Evolutionary conservation across 2,113 vertebrate species (phyloP), one percentile per base, ranked within the genome.

Genomic region (Tupaia chinensis): DNA sequence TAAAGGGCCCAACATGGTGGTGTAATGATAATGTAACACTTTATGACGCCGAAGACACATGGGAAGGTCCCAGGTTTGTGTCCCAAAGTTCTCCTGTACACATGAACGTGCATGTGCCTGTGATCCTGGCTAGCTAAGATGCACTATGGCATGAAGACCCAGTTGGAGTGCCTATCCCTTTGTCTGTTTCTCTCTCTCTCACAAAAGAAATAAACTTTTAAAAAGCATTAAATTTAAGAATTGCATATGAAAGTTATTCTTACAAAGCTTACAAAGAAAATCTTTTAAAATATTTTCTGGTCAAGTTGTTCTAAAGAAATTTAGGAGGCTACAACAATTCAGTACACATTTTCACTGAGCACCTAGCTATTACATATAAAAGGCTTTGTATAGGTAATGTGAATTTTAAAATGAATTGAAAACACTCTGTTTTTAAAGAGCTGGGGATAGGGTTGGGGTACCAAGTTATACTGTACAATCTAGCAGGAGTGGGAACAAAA

Each of bases 261-360:
- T 76, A 97, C 69, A 85, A 94, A 95, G 25, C 27, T 95, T 68
- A 89, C 11, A 78, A 81, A 92, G 34, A 91, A 92, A 86, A 65
- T 58, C 16, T 87, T 92, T 74, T 2, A 86, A 94, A 94, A 81
- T 89, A 94, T 76, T 89, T 89, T 63, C 60, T 91, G 34, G n/a
- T 23, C 60, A 86, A 87, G 15, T 53, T 92, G 23, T 73, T 87
- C 54, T 73, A 79, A 90, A 81, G 58, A 73, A 88, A 92, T 92
- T 92, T 73, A 83, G 19, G 25, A 13, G 20, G 77, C 44, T 72
- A 94, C 79, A 94, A 85, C 15, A 92, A 77, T 11, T 76, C 70
- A 56, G 8, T 8, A 34, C 19, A 78, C 2, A 44, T 44, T 94
- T 92, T 95, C 89, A 94, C 11, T 94, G 34, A 87, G 83, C 9